Conservation (phyloP, 2,113 vertebrate genomes). For the Mesitornis unicolor region DNA sequence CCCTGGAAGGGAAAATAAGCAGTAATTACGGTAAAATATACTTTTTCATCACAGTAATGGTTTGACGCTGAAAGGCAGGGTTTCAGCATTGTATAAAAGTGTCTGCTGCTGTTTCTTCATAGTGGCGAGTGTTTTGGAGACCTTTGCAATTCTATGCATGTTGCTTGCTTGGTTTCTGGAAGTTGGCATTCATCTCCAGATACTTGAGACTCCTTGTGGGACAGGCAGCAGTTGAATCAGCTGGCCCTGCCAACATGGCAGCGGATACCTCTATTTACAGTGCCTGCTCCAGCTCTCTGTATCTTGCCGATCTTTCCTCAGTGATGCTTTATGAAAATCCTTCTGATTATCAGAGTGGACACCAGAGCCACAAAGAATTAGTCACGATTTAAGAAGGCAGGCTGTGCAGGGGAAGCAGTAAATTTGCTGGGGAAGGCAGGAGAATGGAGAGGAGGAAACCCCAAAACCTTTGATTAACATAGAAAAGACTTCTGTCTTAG, state of each 20-base stretch:
- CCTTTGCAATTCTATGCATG: background rate
- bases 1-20: slow-evolving; percentile 14
- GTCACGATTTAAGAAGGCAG: background rate
- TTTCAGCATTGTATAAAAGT: background rate
- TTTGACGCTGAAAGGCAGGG: background rate
- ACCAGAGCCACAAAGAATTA: background rate
- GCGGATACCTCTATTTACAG: background rate
- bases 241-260: background rate
- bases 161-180: background rate
- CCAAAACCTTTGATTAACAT: background rate
- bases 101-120: background rate
- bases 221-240: background rate
- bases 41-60: slow-evolving; percentile 1
- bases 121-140: background rate
- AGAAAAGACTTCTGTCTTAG: background rate
- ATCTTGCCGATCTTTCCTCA: background rate
- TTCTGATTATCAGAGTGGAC: background rate
- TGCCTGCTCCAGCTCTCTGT: background rate
- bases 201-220: background rate
- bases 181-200: background rate
- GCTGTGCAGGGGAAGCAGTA: background rate
- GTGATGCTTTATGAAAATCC: background rate
- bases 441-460: background rate
- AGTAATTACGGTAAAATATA: background rate
- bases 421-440: background rate